Percentiles rank a stretch among this genome's conserved stretches.
Evolutionary conservation across 2,113 vertebrate species (phyloP).

Genomic region (Mus musculus): DNA sequence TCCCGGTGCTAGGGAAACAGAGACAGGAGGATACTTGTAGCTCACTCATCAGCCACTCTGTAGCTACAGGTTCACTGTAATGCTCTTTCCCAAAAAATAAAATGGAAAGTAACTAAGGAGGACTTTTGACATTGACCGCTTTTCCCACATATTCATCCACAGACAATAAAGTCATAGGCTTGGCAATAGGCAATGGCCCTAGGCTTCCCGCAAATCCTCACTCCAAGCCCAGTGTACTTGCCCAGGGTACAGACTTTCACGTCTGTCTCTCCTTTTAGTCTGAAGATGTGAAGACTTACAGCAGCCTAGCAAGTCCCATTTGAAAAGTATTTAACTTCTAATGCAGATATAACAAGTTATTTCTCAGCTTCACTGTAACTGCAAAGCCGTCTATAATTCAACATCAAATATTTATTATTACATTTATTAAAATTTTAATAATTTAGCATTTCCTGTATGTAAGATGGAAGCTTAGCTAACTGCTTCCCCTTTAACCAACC

Average conservation of each 20-base stretch:
- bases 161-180: background rate
- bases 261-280: background rate
- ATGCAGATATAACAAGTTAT: slow-evolving; percentile 82
- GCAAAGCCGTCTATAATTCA: slow-evolving; percentile 88
- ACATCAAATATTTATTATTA: slow-evolving; percentile 91
- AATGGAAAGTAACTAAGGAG: background rate
- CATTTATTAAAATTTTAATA: slow-evolving; percentile 91
- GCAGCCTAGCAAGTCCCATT: slow-evolving; percentile 19
- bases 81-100: background rate
- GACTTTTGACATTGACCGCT: background rate
- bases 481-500: slow-evolving; percentile 78
- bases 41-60: background rate
- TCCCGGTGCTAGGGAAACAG: background rate
- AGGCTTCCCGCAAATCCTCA: background rate
- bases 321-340: slow-evolving; percentile 83
- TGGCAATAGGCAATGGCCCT: background rate
- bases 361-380: slow-evolving; percentile 86
- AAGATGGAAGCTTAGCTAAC: slow-evolving; percentile 79
- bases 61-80: background rate
- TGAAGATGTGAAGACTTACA: slow-evolving; percentile 11
- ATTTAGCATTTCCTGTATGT: slow-evolving; percentile 84
- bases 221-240: background rate
- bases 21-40: background rate
- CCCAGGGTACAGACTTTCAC: background rate
- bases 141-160: background rate